A percentile compares a stretch with the other conserved stretches of the same genome.
These are phyloP conservation scores for Aphidius gifuensis DNA, from an alignment of 1,140 invertebrate species.

Conservation along the genomic window DNA sequence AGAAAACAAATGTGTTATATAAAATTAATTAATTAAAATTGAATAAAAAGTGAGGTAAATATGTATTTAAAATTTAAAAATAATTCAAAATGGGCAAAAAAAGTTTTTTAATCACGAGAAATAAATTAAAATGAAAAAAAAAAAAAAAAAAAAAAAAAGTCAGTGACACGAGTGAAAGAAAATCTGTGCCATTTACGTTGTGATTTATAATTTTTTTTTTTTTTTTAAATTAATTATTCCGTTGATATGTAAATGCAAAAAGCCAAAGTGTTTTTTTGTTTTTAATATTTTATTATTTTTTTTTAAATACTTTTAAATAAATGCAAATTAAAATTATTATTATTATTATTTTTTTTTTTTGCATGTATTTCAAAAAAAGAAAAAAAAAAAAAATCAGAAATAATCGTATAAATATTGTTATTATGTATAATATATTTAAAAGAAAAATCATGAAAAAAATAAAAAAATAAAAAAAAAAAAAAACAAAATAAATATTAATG, in stretches of 20 bases:
- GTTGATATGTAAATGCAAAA: slow-evolving; percentile 23
- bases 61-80: too few species aligned
- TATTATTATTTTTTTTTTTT: slow-evolving; percentile 51
- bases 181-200: slow-evolving; percentile 57
- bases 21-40: too few species aligned
- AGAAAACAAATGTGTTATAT: slow-evolving; percentile 22
- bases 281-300: slow-evolving; percentile 5
- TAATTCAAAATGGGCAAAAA: too few species aligned
- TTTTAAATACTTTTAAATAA: slow-evolving; percentile 31
- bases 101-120: too few species aligned
- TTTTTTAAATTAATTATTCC: slow-evolving; percentile 38
- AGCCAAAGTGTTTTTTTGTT: slow-evolving; percentile 43
- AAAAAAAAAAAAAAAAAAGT: slow-evolving; percentile 42
- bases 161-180: slow-evolving; percentile 52
- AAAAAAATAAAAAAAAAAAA: too few species aligned
- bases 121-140: slow-evolving; percentile 10
- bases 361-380: slow-evolving; percentile 45
- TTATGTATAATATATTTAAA: slow-evolving; percentile 54
- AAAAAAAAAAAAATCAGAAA: slow-evolving; percentile 36
- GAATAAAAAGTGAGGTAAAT: too few species aligned
- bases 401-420: slow-evolving; percentile 58
- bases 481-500: slow-evolving; percentile 23
- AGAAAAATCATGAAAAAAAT: slow-evolving; percentile 26
- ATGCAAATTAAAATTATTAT: slow-evolving; percentile 56
- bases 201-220: slow-evolving; percentile 50